Base-by-base conservation (phyloP, 2,113 vertebrate genomes). In the Rhadina sibilatrix region DNA sequence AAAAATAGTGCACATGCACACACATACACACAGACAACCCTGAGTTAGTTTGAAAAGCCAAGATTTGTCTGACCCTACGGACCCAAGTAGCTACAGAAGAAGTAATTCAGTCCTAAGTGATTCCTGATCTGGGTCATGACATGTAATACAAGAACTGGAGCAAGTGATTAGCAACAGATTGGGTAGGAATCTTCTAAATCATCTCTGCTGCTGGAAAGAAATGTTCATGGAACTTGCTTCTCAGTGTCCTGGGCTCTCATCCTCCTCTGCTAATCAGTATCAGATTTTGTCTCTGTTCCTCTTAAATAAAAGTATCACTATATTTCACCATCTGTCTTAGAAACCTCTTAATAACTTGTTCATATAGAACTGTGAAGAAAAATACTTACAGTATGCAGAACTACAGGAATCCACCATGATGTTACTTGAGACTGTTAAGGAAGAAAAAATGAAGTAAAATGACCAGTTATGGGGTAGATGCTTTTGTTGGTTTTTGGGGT, bases 121-220 rank as follows among this genome's bases (percentile, higher is more conserved):
- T 91, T 96, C 74, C 77, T 85, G 70, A 87, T 57, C 70, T 90
- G 82, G 70, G 57, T 96, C 87, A 35, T 64, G 84, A 64, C 70
- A 20, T 21, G 40, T 75, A 52, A 52, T 76, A 33, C 20, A 64
- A 87, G 53, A 74, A 60, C 65, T 83, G 75, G 87, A 93, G 82
- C 57, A 85, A 94, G 82, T 93, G 82, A 96, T 87, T 93, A 96
- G 76, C 44, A 87, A 78, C 92, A 97, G 84, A 91, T 94, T 91
- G 78, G 24, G 53, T 57, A 93, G 92, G 61, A 91, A 83, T 87
- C 56, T 89, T 94, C 52, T 90, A 92, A 90, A 56, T 83, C 54
- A 74, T 90, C 64, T 83, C 56, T 92, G 35, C 72, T 91, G 37
- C 60, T 89, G 83, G 88, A 61, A 87, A 94, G 70, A 83, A 54